These are phyloP conservation scores for Eubasilissa splendida DNA, from an alignment of 2,888 invertebrate species.

Conservation along the genomic window DNA sequence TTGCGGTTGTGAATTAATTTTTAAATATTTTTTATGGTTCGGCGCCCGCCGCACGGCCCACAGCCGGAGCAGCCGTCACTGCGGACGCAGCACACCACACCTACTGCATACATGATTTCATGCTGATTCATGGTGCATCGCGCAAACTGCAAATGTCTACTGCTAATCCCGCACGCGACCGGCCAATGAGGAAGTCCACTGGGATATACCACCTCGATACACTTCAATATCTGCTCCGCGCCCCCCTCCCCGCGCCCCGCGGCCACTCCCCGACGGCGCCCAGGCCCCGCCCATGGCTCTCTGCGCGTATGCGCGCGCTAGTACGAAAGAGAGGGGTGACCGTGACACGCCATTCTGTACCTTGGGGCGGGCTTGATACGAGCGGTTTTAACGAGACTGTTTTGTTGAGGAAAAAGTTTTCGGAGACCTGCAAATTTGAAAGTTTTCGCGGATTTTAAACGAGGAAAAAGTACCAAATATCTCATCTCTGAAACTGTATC, in stretches of 20 bases:
- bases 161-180: slow-evolving; percentile 53
- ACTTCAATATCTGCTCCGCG: not conserved
- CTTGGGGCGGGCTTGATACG: not conserved
- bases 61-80: no score
- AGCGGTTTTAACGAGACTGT: not conserved
- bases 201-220: slow-evolving; percentile 48
- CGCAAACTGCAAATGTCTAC: slow-evolving; percentile 19
- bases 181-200: slow-evolving; percentile 60
- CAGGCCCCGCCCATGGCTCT: slow-evolving; percentile 53
- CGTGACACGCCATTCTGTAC: not conserved
- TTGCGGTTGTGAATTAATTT: no score
- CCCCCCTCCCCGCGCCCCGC: slow-evolving; percentile 66
- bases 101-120: no score
- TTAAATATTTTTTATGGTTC: no score
- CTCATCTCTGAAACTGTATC: no score
- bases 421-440: slow-evolving; percentile 4
- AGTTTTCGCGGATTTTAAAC: slow-evolving; percentile 11
- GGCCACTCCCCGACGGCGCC: slow-evolving; percentile 64
- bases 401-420: slow-evolving; percentile 1
- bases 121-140: not conserved
- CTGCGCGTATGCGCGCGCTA: slow-evolving; percentile 29
- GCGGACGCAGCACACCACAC: no score
- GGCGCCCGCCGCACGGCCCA: no score
- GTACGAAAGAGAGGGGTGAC: slow-evolving; percentile 23
- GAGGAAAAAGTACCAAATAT: not conserved